These are phyloP conservation scores for Castor canadensis DNA, from an alignment of 2,113 vertebrate species.

Conservation along the genomic window DNA sequence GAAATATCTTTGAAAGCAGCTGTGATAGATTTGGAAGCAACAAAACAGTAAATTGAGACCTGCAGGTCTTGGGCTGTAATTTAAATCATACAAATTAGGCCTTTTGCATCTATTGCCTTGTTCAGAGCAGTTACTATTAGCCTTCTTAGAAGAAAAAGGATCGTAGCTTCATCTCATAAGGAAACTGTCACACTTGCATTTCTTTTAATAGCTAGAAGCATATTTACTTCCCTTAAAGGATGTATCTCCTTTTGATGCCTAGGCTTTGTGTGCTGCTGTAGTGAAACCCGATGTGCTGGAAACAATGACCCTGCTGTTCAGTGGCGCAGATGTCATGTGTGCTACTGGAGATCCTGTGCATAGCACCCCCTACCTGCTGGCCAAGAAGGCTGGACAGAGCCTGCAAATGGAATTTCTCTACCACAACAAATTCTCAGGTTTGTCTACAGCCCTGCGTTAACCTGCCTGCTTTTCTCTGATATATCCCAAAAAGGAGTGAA, in stretches of 20 bases:
- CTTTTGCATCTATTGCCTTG: background rate
- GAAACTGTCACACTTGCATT: background rate
- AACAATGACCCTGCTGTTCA: constrained; percentile 94
- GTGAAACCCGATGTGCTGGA: constrained; percentile 90
- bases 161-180: background rate
- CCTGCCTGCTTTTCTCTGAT: background rate
- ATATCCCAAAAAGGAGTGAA: background rate
- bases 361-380: constrained; percentile 94
- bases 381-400: constrained; percentile 93
- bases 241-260: constrained; percentile 38
- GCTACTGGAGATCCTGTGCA: constrained; percentile 91
- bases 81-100: background rate
- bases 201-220: background rate
- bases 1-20: background rate
- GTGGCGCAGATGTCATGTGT: constrained; percentile 95
- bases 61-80: background rate
- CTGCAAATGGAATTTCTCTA: constrained; percentile 98
- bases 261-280: constrained; percentile 94
- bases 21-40: background rate
- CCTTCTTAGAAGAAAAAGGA: background rate
- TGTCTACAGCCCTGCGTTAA: background rate
- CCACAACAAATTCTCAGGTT: constrained; percentile 96
- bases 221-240: background rate
- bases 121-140: background rate
- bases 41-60: background rate